Evolutionary conservation across 2,113 vertebrate genomes (phyloP).

Genomic region (Apteryx owenii): DNA sequence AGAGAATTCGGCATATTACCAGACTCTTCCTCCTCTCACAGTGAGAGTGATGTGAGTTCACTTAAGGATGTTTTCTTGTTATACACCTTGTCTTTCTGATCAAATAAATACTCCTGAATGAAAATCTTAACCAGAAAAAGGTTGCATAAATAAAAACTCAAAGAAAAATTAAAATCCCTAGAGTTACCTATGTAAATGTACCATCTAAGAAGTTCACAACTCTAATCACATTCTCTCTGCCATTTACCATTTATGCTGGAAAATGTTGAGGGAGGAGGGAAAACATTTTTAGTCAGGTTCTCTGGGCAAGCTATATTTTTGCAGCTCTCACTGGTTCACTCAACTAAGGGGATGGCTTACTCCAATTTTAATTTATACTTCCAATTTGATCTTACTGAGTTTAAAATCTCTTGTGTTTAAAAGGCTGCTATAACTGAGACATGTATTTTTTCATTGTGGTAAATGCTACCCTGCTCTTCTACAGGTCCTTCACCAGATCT

Average conservation of each 20-base stretch:
- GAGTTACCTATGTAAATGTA: neutral
- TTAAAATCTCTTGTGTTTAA: neutral
- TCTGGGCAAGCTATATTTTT: neutral
- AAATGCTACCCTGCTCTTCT: neutral
- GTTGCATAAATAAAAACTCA: neutral
- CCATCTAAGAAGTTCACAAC: neutral
- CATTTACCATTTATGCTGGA: neutral
- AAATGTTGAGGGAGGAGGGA: neutral
- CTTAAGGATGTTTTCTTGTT: neutral
- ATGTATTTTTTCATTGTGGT: neutral
- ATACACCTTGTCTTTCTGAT: neutral
- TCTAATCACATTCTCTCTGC: neutral
- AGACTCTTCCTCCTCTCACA: neutral
- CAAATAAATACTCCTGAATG: neutral
- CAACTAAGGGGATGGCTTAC: too few species aligned
- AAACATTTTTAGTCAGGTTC: neutral
- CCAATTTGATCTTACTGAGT: neutral
- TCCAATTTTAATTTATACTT: neutral
- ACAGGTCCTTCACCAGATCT: neutral
- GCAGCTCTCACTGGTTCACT: neutral
- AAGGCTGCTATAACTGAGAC: neutral
- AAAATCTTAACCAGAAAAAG: neutral
- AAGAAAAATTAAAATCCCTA: neutral
- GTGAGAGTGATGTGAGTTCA: neutral
- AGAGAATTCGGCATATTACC: neutral